A percentile compares a stretch with the other conserved stretches of the same genome.
Conservation (phyloP, 2,797 vertebrate species). For the Ispidina picta region DNA sequence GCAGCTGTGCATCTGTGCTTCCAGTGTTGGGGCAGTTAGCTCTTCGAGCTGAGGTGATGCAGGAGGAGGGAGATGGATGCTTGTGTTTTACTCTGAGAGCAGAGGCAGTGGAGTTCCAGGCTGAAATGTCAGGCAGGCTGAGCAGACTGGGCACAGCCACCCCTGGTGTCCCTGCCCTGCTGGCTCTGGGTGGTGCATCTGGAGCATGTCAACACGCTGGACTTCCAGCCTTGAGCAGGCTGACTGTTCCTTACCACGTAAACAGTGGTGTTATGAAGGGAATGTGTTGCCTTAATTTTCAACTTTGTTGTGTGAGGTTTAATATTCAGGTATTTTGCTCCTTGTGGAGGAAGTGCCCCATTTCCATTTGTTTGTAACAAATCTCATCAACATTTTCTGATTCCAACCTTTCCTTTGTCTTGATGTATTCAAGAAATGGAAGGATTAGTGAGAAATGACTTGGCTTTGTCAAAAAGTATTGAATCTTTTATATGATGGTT, state of each 20-base stretch:
- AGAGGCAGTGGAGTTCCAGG: background rate
- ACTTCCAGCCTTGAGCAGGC: fast-evolving
- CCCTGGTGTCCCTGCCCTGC: background rate
- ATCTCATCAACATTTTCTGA: background rate
- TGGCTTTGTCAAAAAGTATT: background rate
- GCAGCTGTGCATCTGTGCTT: background rate
- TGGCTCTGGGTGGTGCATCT: background rate
- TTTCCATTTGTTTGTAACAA: background rate
- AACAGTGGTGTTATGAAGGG: background rate
- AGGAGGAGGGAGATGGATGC: background rate
- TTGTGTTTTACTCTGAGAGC: background rate
- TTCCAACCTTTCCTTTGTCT: background rate
- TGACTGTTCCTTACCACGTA: fast-evolving
- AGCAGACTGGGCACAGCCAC: background rate
- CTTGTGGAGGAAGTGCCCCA: background rate
- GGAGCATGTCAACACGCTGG: fast-evolving
- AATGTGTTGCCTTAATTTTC: background rate
- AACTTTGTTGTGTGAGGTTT: background rate
- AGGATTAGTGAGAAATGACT: background rate
- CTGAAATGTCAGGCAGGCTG: background rate
- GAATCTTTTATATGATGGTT: background rate
- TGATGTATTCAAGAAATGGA: background rate
- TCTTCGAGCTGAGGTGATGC: background rate
- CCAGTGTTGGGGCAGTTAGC: fast-evolving
- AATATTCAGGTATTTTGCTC: background rate